A percentile compares a stretch with the other conserved stretches of the same genome.
phyloP scores from a whole-genome alignment of 2,888 invertebrate genomes.

The Adelognathus sp. region DNA sequence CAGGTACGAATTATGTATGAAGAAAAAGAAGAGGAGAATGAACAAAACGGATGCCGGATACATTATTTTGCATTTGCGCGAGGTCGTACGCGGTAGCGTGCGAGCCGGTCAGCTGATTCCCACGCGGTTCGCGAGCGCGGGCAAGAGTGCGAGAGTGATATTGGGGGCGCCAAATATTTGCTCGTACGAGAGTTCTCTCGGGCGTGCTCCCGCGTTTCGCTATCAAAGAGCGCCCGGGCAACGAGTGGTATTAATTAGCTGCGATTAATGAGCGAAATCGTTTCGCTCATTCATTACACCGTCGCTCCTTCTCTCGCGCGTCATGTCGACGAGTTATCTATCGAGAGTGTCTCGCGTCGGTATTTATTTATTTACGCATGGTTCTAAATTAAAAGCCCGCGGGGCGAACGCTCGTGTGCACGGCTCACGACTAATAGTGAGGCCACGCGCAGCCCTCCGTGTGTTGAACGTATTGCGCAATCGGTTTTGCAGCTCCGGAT shows the following conservation, averaged over 20 bases:
- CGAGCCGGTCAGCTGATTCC: constrained; percentile 57
- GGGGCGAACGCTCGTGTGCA: constrained; percentile 56
- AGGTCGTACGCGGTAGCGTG: constrained; percentile 37
- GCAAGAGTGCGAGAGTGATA: constrained; percentile 17
- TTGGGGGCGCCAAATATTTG: constrained; percentile 51
- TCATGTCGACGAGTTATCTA: constrained; percentile 60
- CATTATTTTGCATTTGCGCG: constrained; percentile 48
- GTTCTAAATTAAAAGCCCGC: constrained; percentile 71
- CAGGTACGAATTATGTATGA: background rate
- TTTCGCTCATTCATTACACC: background rate
- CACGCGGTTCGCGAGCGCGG: constrained; percentile 33
- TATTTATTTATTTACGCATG: constrained; percentile 75
- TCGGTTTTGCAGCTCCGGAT: background rate
- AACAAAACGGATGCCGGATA: constrained; percentile 42
- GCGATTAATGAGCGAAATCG: constrained; percentile 47
- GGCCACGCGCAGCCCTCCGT: constrained; percentile 16
- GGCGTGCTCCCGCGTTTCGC: constrained; percentile 19
- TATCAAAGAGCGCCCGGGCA: constrained; percentile 29
- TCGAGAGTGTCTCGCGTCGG: constrained; percentile 58
- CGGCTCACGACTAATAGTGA: constrained; percentile 15
- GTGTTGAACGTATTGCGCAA: constrained; percentile 26
- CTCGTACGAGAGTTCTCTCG: constrained; percentile 8
- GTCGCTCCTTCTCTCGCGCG: background rate
- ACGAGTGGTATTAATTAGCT: constrained; percentile 42
- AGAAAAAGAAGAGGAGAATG: background rate